Conservation (phyloP, 2,797 vertebrate genomes). For the Acrocephalus scirpaceus region DNA sequence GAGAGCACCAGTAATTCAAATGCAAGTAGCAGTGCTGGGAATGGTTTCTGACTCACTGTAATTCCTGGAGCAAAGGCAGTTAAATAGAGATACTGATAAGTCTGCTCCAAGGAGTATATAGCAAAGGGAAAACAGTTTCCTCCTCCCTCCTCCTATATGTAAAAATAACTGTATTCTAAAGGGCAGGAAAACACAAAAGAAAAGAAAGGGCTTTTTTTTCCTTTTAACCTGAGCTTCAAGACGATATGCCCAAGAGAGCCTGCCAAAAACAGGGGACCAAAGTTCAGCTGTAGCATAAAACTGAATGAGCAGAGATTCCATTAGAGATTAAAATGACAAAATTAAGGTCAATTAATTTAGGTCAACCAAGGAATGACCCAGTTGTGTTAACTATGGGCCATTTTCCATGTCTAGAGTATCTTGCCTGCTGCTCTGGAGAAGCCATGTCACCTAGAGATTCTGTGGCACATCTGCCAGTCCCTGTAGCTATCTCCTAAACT, state of each 20-base stretch:
- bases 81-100: not conserved
- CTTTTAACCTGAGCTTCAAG: not conserved
- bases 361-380: not conserved
- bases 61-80: slow-evolving; percentile 7
- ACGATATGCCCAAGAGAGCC: not conserved
- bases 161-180: not conserved
- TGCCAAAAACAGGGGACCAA: not conserved
- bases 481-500: not conserved
- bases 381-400: not conserved
- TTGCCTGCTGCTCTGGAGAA: not conserved
- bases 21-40: not conserved
- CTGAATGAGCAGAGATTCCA: not conserved
- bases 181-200: not conserved
- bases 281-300: slow-evolving; percentile 2
- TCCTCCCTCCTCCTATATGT: not conserved
- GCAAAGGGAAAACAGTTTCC: not conserved
- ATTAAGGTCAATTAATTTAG: slow-evolving; percentile 43
- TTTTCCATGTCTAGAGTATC: not conserved
- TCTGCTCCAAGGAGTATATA: not conserved
- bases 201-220: accelerated
- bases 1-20: not conserved
- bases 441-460: not conserved
- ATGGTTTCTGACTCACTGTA: slow-evolving; percentile 17
- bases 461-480: not conserved
- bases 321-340: slow-evolving; percentile 39